Conservation (phyloP, 2,888 invertebrate species). For the Xestia rhomboidea region DNA sequence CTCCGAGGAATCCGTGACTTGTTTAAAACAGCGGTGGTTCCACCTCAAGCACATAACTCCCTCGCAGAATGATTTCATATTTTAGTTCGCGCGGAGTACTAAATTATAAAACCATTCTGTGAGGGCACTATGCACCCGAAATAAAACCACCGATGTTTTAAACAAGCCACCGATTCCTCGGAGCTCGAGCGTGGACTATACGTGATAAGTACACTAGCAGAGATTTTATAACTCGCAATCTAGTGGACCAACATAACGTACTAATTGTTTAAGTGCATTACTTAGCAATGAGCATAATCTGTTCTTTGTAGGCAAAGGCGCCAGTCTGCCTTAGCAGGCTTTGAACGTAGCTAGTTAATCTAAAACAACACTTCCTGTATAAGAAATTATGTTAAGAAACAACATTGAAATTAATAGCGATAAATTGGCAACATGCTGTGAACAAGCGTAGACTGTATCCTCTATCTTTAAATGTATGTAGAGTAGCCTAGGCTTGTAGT, state of each 20-base stretch:
- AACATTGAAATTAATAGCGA: conserved; percentile 1
- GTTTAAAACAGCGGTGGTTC: too few species aligned
- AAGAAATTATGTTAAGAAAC: background rate
- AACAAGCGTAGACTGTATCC: background rate
- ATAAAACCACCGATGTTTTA: too few species aligned
- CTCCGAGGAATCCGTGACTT: too few species aligned
- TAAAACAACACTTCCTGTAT: background rate
- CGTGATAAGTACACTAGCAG: background rate
- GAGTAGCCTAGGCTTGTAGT: background rate
- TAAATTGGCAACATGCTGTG: background rate
- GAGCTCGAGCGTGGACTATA: too few species aligned
- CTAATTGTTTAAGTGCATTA: conserved; percentile 29
- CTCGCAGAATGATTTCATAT: too few species aligned
- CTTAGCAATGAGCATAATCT: conserved; percentile 12
- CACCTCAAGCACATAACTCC: too few species aligned
- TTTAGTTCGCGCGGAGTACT: too few species aligned
- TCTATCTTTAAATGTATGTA: background rate
- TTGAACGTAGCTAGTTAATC: background rate
- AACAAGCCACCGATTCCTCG: too few species aligned
- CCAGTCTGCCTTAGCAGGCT: background rate
- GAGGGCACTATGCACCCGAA: too few species aligned
- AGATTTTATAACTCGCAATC: conserved; percentile 8
- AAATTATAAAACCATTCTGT: too few species aligned
- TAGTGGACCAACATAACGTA: conserved; percentile 16
- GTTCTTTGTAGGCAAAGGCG: conserved; percentile 15